phyloP scores from a whole-genome alignment of 2,888 invertebrate genomes.

The Thumatha senex region DNA sequence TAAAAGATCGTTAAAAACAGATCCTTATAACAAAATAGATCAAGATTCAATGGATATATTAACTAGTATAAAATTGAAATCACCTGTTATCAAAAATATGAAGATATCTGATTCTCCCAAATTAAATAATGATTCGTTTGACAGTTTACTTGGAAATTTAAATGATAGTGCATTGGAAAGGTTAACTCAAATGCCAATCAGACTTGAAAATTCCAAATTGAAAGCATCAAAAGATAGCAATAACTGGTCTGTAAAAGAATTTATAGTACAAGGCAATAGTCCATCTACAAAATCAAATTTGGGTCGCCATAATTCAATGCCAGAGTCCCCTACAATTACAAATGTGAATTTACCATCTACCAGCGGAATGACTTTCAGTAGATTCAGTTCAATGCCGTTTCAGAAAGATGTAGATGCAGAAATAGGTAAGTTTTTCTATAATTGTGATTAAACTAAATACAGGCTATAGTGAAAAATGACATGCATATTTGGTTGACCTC shows the following conservation, averaged over 20 bases:
- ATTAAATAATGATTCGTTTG: slow-evolving; percentile 76
- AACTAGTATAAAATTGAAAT: slow-evolving; percentile 64
- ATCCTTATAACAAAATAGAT: slow-evolving; percentile 52
- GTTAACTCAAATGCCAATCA: slow-evolving; percentile 66
- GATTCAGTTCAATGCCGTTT: slow-evolving; percentile 76
- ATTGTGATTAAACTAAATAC: not conserved
- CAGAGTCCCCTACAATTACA: slow-evolving; percentile 64
- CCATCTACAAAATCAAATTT: slow-evolving; percentile 62
- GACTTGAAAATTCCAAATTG: slow-evolving; percentile 33
- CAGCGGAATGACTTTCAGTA: slow-evolving; percentile 68
- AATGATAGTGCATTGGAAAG: slow-evolving; percentile 74
- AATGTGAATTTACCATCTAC: slow-evolving; percentile 61
- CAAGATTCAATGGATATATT: slow-evolving; percentile 73
- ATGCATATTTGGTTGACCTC: no score
- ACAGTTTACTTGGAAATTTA: slow-evolving; percentile 69
- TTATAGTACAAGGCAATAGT: slow-evolving; percentile 55
- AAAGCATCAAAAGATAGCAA: slow-evolving; percentile 24
- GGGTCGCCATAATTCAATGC: slow-evolving; percentile 74
- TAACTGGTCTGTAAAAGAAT: slow-evolving; percentile 59
- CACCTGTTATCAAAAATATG: slow-evolving; percentile 52
- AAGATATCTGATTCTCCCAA: slow-evolving; percentile 57
- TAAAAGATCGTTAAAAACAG: slow-evolving; percentile 33
- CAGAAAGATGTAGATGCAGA: slow-evolving; percentile 48
- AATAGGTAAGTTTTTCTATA: slow-evolving; percentile 36
- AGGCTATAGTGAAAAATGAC: no score